phyloP scores from a whole-genome alignment of 2,113 vertebrate genomes.

The Menura novaehollandiae region DNA sequence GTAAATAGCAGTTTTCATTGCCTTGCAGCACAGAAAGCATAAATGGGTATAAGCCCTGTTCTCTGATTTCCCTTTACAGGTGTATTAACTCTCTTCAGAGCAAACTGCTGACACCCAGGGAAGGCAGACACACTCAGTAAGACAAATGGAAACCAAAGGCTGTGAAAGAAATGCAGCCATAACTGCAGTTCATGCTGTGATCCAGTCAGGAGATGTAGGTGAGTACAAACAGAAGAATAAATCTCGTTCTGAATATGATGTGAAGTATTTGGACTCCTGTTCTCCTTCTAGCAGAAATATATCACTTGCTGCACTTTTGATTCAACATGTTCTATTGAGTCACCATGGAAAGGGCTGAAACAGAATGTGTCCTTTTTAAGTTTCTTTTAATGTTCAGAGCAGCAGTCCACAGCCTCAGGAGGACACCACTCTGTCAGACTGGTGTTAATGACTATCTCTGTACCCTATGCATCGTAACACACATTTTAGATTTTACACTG shows the following conservation, averaged over 20 bases:
- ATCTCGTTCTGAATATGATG: not conserved
- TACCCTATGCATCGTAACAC: not conserved
- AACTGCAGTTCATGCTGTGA: not conserved
- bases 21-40: not conserved
- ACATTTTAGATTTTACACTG: not conserved
- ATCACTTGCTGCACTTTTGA: not conserved
- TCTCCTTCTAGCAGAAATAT: not conserved
- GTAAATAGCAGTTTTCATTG: not conserved
- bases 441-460: not conserved
- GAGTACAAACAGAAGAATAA: not conserved
- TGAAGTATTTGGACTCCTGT: rapidly evolving
- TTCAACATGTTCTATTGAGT: not conserved
- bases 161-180: not conserved
- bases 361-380: not conserved
- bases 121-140: not conserved
- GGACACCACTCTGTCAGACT: not conserved
- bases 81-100: not conserved
- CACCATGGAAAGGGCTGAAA: not conserved
- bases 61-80: not conserved
- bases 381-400: not conserved
- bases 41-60: not conserved
- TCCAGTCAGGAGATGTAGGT: not conserved
- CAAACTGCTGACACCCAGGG: not conserved
- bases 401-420: not conserved
- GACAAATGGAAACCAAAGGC: not conserved